Conservation (phyloP, 2,888 invertebrate genomes). For the Cosmopolites sordidus region DNA sequence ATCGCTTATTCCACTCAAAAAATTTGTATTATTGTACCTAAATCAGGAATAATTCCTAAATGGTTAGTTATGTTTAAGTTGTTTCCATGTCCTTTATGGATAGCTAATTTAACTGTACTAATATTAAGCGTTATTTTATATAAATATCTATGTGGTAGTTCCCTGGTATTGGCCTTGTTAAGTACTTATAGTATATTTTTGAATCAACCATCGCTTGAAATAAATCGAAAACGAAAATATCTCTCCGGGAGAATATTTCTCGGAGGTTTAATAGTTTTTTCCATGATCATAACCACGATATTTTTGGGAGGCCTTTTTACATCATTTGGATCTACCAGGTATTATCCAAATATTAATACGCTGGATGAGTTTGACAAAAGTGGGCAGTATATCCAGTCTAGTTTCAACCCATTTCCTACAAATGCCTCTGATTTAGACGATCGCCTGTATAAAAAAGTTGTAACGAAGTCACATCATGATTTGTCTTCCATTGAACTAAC, state of each 20-base stretch:
- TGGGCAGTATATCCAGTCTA: slow-evolving; percentile 44
- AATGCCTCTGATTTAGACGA: slow-evolving; percentile 31
- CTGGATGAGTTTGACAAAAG: slow-evolving; percentile 46
- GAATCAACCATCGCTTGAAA: background rate
- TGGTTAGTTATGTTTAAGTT: slow-evolving; percentile 45
- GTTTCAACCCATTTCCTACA: slow-evolving; percentile 33
- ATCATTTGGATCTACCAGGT: slow-evolving; percentile 46
- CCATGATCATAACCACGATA: slow-evolving; percentile 31
- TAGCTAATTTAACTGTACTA: slow-evolving; percentile 20
- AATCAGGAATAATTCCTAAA: slow-evolving; percentile 43
- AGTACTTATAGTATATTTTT: background rate
- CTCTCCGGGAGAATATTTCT: slow-evolving; percentile 12
- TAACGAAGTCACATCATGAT: slow-evolving; percentile 12
- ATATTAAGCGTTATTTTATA: slow-evolving; percentile 10
- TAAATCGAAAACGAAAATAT: background rate
- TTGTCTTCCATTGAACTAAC: slow-evolving; percentile 29
- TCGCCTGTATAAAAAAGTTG: slow-evolving; percentile 32
- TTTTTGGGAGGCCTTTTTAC: slow-evolving; percentile 49
- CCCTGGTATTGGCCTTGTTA: background rate
- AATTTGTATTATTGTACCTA: slow-evolving; percentile 47
- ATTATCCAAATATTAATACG: slow-evolving; percentile 48
- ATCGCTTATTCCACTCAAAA: slow-evolving; percentile 36
- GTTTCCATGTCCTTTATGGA: slow-evolving; percentile 33
- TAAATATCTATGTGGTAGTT: slow-evolving; percentile 4
- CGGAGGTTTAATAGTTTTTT: slow-evolving; percentile 42